phyloP scores from a whole-genome alignment of 2,888 invertebrate genomes.

The Ptilodon capucinus region DNA sequence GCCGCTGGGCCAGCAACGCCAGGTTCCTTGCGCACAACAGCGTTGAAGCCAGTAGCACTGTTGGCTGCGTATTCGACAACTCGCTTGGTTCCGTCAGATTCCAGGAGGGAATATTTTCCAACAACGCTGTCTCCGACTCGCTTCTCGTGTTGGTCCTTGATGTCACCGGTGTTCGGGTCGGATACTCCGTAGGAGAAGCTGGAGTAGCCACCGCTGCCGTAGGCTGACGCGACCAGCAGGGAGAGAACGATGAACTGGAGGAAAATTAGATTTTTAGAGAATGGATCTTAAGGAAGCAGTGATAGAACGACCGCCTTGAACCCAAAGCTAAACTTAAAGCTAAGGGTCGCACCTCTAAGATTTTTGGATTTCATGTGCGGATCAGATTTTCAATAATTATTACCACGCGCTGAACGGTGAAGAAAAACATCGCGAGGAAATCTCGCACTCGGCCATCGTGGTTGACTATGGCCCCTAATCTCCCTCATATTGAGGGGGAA shows the following conservation, averaged over 20 bases:
- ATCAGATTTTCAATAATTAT: too few species aligned
- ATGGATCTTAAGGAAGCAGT: neutral
- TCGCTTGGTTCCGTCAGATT: slow-evolving; percentile 82
- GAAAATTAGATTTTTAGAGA: slow-evolving; percentile 14
- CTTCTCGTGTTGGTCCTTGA: slow-evolving; percentile 79
- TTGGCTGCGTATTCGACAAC: slow-evolving; percentile 80
- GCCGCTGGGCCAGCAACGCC: slow-evolving; percentile 28
- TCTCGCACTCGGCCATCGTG: too few species aligned
- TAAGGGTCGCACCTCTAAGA: too few species aligned
- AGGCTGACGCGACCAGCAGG: slow-evolving; percentile 46
- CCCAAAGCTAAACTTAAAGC: too few species aligned
- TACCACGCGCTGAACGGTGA: too few species aligned
- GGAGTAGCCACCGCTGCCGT: slow-evolving; percentile 51
- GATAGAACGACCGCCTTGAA: too few species aligned
- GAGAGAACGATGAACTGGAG: slow-evolving; percentile 60
- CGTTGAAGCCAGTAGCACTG: slow-evolving; percentile 59
- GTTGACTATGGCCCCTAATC: too few species aligned
- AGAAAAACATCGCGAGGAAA: too few species aligned
- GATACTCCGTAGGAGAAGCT: slow-evolving; percentile 65
- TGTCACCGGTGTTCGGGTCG: slow-evolving; percentile 63
- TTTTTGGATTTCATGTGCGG: too few species aligned
- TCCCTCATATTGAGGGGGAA: too few species aligned
- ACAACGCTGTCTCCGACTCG: slow-evolving; percentile 84
- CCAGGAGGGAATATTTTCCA: slow-evolving; percentile 68
- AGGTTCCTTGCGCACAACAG: slow-evolving; percentile 59